These are phyloP conservation scores for Sciurus vulgaris DNA, from an alignment of 2,797 vertebrate species.

Conservation along the genomic window DNA sequence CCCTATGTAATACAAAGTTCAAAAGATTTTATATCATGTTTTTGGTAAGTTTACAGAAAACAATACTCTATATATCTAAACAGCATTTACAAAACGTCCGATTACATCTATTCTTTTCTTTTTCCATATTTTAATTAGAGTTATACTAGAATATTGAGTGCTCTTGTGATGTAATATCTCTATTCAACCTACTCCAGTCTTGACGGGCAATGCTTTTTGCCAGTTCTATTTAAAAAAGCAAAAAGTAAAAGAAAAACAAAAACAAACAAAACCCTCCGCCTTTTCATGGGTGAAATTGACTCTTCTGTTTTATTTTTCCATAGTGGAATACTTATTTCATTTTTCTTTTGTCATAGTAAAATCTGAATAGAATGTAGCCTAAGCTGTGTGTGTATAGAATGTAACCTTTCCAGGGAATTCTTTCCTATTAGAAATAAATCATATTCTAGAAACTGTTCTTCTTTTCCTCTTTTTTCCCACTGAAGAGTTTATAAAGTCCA, in stretches of 20 bases:
- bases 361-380: not conserved
- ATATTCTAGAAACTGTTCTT: not conserved
- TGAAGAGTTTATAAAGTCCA: not conserved
- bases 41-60: not conserved
- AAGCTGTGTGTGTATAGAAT: not conserved
- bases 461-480: not conserved
- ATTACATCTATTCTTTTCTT: not conserved
- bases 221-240: not conserved
- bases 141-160: not conserved
- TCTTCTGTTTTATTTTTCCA: not conserved
- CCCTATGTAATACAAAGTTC: not conserved
- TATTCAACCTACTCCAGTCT: not conserved
- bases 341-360: slow-evolving; percentile 38
- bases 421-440: not conserved
- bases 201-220: not conserved
- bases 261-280: not conserved
- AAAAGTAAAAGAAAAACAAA: no score
- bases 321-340: not conserved
- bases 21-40: not conserved
- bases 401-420: not conserved
- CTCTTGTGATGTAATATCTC: not conserved
- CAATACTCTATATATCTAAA: not conserved
- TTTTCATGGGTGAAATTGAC: not conserved
- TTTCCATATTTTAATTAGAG: not conserved
- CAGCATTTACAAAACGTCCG: not conserved